Conservation (phyloP, 1,140 invertebrate species). For the Drosophila kurseongensis region DNA sequence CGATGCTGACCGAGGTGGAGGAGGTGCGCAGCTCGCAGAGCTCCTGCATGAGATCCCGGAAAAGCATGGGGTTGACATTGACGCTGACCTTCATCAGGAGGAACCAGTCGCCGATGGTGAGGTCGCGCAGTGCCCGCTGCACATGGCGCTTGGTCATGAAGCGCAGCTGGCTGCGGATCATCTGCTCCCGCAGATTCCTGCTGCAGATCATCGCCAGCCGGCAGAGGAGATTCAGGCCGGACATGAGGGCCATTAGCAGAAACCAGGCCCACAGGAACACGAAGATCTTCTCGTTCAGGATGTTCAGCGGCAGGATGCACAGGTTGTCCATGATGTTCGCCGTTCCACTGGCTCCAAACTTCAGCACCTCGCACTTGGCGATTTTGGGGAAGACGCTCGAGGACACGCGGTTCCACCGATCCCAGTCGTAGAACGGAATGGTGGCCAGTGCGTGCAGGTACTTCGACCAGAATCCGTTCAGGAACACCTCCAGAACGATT, state of each 20-base stretch:
- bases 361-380: conserved; percentile 90
- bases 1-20: conserved; percentile 50
- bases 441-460: conserved; percentile 88
- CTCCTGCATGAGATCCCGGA: conserved; percentile 86
- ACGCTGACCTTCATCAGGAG: conserved; percentile 88
- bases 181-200: conserved; percentile 69
- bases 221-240: conserved; percentile 88
- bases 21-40: conserved; percentile 78
- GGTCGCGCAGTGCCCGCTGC: conserved; percentile 44
- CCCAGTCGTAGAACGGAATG: conserved; percentile 84
- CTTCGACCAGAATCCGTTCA: conserved; percentile 90
- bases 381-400: conserved; percentile 89
- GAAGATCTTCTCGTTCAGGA: conserved; percentile 93
- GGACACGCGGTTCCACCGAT: conserved; percentile 86
- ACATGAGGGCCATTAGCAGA: conserved; percentile 88
- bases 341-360: conserved; percentile 88
- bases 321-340: conserved; percentile 88
- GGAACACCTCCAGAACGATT: conserved; percentile 89
- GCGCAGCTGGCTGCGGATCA: conserved; percentile 86
- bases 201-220: conserved; percentile 69
- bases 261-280: conserved; percentile 94
- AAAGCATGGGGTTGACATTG: conserved; percentile 88
- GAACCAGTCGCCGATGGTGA: conserved; percentile 89
- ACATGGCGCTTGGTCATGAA: conserved; percentile 71
- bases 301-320: conserved; percentile 91